Evolutionary conservation across 37 sponge, comb jelly and placozoan species (phyloP).

Genomic region (Halisarca cf. caerulea): DNA sequence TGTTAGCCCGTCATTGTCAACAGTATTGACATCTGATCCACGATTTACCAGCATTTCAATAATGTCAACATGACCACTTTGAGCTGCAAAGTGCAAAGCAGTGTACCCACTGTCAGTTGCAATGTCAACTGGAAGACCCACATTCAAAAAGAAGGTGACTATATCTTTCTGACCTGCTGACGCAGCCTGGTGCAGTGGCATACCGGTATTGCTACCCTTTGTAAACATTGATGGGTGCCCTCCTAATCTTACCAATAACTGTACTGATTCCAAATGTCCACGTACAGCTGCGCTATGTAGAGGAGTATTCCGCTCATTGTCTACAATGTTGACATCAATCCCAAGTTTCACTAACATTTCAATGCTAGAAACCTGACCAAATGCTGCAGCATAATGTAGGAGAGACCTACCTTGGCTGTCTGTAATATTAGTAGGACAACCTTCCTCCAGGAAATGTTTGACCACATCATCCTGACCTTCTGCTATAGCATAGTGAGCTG

Average conservation of each 20-base stretch:
- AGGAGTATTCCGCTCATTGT: conserved; percentile 77
- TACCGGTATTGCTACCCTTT: too few relatives aligned
- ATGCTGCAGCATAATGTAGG: conserved; percentile 83
- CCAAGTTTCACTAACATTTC: conserved; percentile 52
- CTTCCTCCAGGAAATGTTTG: conserved; percentile 60
- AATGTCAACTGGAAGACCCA: too few relatives aligned
- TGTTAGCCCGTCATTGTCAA: too few relatives aligned
- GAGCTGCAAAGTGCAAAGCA: too few relatives aligned
- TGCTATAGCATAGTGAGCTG: conserved; percentile 59
- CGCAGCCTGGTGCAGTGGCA: too few relatives aligned
- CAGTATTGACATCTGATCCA: too few relatives aligned
- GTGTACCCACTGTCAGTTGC: too few relatives aligned
- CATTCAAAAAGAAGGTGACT: too few relatives aligned
- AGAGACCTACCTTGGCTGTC: conserved; percentile 71
- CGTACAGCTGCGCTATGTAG: conserved; percentile 84
- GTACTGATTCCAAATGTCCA: conserved; percentile 58
- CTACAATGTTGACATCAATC: conserved; percentile 59
- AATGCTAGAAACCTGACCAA: conserved; percentile 64
- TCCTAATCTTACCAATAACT: conserved; percentile 52
- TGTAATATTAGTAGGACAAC: conserved; percentile 34
- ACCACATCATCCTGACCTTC: conserved; percentile 79
- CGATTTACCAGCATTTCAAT: too few relatives aligned
- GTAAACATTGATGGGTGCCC: too few relatives aligned
- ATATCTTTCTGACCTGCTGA: too few relatives aligned
- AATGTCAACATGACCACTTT: too few relatives aligned